Conservation (phyloP, 2,888 invertebrate genomes). For the Himalopsyche japonica region DNA sequence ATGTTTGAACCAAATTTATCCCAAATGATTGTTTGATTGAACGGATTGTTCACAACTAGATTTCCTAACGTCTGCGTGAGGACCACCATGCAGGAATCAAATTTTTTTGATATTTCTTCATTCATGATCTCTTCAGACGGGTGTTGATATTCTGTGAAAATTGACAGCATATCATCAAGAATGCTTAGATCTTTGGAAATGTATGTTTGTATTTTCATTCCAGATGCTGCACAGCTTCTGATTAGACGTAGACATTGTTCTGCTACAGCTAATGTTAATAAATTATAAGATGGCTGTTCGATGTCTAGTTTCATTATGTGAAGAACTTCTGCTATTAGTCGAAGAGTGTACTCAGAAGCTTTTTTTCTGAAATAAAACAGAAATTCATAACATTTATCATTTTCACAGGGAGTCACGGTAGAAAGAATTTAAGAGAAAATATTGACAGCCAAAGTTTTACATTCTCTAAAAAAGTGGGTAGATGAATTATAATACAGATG, state of each 20-base stretch:
- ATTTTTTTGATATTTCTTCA: constrained; percentile 55
- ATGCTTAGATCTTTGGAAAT: constrained; percentile 59
- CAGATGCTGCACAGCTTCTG: constrained; percentile 60
- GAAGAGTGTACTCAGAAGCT: constrained; percentile 57
- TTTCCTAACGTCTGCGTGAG: constrained; percentile 63
- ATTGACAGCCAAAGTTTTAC: no score
- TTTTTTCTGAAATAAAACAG: constrained; percentile 52
- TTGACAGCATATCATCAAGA: constrained; percentile 55
- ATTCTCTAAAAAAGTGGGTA: no score
- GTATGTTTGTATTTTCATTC: constrained; percentile 59
- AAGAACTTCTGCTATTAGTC: constrained; percentile 57
- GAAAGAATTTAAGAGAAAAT: no score
- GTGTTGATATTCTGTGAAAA: constrained; percentile 56
- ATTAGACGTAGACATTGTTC: constrained; percentile 59
- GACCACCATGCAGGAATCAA: constrained; percentile 57
- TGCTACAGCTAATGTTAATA: constrained; percentile 57
- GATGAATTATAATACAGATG: no score
- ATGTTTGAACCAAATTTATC: constrained; percentile 58
- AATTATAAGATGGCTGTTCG: constrained; percentile 56
- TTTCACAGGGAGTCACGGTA: no score
- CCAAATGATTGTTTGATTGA: constrained; percentile 60
- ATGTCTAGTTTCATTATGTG: constrained; percentile 59
- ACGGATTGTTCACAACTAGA: constrained; percentile 60
- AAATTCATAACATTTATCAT: neutral
- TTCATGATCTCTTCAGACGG: constrained; percentile 54